These are phyloP conservation scores for Micromussa lordhowensis DNA, from an alignment of 92 coral and sea anemone species.

Conservation along the genomic window DNA sequence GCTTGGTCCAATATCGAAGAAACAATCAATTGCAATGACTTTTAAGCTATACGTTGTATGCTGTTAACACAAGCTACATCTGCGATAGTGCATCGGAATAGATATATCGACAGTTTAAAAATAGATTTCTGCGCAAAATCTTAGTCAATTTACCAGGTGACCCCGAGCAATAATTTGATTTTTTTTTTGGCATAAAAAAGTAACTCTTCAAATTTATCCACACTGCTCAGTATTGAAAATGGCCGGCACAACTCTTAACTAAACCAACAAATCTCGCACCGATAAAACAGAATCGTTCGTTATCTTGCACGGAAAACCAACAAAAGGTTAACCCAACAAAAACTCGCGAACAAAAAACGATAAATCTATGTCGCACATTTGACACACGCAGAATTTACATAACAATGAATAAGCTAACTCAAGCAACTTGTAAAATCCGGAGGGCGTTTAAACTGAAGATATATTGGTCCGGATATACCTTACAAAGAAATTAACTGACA, in stretches of 20 bases:
- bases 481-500: constrained; percentile 13
- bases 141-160: not conserved
- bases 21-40: constrained; percentile 27
- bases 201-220: too few relatives aligned
- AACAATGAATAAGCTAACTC: constrained; percentile 28
- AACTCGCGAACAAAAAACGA: constrained; percentile 38
- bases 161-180: not conserved
- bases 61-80: constrained; percentile 22
- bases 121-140: constrained; percentile 6
- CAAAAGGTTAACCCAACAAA: constrained; percentile 47
- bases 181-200: constrained; percentile 1
- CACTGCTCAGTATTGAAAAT: not conserved
- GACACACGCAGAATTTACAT: constrained; percentile 38
- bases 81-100: constrained; percentile 11
- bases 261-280: constrained; percentile 27
- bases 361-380: constrained; percentile 20
- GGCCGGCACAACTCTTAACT: constrained; percentile 1
- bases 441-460: constrained; percentile 20
- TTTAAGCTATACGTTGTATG: constrained; percentile 37
- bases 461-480: constrained; percentile 34
- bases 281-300: constrained; percentile 8
- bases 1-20: constrained; percentile 23
- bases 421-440: constrained; percentile 29
- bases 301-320: constrained; percentile 32
- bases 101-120: constrained; percentile 21